Conservation (phyloP, 1,140 invertebrate species). For the Batillaria attramentaria region DNA sequence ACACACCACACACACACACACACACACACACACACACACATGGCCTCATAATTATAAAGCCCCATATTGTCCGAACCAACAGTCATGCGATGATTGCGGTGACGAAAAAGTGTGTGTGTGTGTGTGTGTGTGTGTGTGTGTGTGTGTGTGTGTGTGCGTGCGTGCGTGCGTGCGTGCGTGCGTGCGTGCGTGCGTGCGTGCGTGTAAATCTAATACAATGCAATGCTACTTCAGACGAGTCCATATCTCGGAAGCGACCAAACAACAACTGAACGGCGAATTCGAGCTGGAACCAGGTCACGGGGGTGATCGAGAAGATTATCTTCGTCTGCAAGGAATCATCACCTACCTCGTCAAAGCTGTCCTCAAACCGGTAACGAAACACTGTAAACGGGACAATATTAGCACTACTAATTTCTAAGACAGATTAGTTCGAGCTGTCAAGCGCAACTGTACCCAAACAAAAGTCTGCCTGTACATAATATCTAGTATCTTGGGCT, state of each 20-base stretch:
- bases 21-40: neutral
- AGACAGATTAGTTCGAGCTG: too few relatives aligned
- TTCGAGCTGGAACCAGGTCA: conserved; percentile 57
- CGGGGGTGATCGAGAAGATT: conserved; percentile 80
- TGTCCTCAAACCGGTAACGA: conserved; percentile 83
- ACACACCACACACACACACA: too few relatives aligned
- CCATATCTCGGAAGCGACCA: conserved; percentile 56
- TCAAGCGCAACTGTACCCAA: too few relatives aligned
- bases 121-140: conserved; percentile 2
- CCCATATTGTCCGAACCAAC: neutral
- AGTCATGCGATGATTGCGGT: neutral
- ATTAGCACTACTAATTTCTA: too few relatives aligned
- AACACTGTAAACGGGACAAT: too few relatives aligned
- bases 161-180: neutral
- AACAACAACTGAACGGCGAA: conserved; percentile 45
- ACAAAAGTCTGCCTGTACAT: too few relatives aligned
- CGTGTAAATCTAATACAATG: neutral
- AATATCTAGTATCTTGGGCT: too few relatives aligned
- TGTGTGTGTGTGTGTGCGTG: conserved; percentile 4
- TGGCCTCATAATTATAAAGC: neutral
- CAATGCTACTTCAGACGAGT: conserved; percentile 51
- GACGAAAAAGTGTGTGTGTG: conserved; percentile 1
- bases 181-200: neutral
- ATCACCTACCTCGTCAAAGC: conserved; percentile 93
- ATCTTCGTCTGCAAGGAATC: conserved; percentile 87